Conservation (phyloP, 1,140 invertebrate species). For the Panagrolaimus sp. region DNA sequence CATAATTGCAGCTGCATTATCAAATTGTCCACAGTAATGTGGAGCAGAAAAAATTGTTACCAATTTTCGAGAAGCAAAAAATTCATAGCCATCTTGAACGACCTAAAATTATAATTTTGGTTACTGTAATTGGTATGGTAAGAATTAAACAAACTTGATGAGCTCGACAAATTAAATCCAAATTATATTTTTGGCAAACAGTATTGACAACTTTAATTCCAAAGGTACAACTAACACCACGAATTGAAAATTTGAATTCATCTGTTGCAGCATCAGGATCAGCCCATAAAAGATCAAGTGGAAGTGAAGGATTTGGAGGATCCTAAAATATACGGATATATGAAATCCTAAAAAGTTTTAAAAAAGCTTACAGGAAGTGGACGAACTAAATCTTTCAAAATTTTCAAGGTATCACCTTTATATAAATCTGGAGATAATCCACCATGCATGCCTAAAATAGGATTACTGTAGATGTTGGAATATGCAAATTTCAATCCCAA, state of each 20-base stretch:
- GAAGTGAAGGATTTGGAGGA: slow-evolving; percentile 76
- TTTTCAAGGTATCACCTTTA: slow-evolving; percentile 8
- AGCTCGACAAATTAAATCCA: slow-evolving; percentile 49
- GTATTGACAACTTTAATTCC: slow-evolving; percentile 44
- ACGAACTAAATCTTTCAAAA: slow-evolving; percentile 14
- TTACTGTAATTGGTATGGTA: background rate
- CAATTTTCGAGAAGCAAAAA: slow-evolving; percentile 84
- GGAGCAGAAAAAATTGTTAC: slow-evolving; percentile 87
- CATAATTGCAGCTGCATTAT: slow-evolving; percentile 96
- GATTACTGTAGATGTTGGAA: slow-evolving; percentile 65
- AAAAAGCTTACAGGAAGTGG: slow-evolving; percentile 11
- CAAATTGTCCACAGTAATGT: slow-evolving; percentile 97
- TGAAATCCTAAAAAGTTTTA: background rate
- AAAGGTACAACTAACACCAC: slow-evolving; percentile 61
- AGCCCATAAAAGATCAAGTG: slow-evolving; percentile 85
- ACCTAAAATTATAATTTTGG: slow-evolving; percentile 26
- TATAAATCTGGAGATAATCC: background rate
- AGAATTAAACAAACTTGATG: slow-evolving; percentile 47
- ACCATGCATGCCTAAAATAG: background rate
- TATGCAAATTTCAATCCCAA: no score
- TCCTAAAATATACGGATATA: background rate
- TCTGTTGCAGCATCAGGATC: slow-evolving; percentile 69
- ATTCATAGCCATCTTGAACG: slow-evolving; percentile 92
- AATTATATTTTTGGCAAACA: slow-evolving; percentile 34
- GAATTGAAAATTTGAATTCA: slow-evolving; percentile 66